phyloP scores from a whole-genome alignment of 2,113 vertebrate species.

The Seriola quinqueradiata region DNA sequence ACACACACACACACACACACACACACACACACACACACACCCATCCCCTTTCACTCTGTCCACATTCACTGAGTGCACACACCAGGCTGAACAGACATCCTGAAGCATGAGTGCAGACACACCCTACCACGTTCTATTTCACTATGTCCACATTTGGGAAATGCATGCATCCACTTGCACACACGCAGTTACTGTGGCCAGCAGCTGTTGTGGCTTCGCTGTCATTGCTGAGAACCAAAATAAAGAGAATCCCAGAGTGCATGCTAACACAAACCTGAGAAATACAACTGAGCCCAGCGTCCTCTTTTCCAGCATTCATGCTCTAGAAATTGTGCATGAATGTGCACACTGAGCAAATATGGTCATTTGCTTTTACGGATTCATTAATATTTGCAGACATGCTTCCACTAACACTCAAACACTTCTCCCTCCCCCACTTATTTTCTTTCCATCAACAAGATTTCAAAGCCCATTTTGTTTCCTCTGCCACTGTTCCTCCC shows the following conservation, averaged over 20 bases:
- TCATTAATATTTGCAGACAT: slow-evolving; percentile 75
- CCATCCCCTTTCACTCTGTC: slow-evolving; percentile 41
- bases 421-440: slow-evolving; percentile 64
- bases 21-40: slow-evolving; percentile 3
- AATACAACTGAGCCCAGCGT: slow-evolving; percentile 13
- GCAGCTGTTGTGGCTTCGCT: slow-evolving; percentile 74
- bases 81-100: slow-evolving; percentile 57
- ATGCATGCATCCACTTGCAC: slow-evolving; percentile 32
- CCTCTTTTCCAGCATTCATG: slow-evolving; percentile 7
- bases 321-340: slow-evolving; percentile 19
- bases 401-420: slow-evolving; percentile 62
- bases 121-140: slow-evolving; percentile 65
- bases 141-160: slow-evolving; percentile 63
- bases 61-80: slow-evolving; percentile 56
- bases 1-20: too few relatives aligned
- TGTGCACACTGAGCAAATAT: slow-evolving; percentile 56
- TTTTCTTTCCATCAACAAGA: slow-evolving; percentile 76
- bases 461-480: slow-evolving; percentile 79
- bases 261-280: slow-evolving; percentile 19
- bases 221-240: slow-evolving; percentile 68
- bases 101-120: slow-evolving; percentile 65
- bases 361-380: slow-evolving; percentile 62
- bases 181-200: slow-evolving; percentile 47
- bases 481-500: slow-evolving; percentile 76
- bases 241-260: slow-evolving; percentile 47